Evolutionary conservation across 1,140 invertebrate genomes (phyloP).

Genomic region (Matsumurasca onukii): DNA sequence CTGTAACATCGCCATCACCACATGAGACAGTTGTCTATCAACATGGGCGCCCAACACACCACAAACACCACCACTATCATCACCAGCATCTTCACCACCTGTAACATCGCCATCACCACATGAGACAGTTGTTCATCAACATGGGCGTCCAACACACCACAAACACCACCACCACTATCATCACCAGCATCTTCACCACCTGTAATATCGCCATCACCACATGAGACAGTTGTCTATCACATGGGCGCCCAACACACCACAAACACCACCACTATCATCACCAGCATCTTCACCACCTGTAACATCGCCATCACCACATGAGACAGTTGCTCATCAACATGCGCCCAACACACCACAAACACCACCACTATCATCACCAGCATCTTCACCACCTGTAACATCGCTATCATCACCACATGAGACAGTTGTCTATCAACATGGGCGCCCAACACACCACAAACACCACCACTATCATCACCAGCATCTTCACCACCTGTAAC

Average conservation of each 20-base stretch:
- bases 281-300: conserved; percentile 71
- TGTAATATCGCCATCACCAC: conserved; percentile 60
- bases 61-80: conserved; percentile 71
- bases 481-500: conserved; percentile 67
- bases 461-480: conserved; percentile 69
- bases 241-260: conserved; percentile 67
- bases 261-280: conserved; percentile 71
- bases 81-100: conserved; percentile 73
- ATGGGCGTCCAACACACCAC: conserved; percentile 67
- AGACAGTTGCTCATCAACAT: conserved; percentile 64
- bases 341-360: conserved; percentile 68
- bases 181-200: conserved; percentile 72
- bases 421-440: conserved; percentile 62
- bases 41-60: conserved; percentile 65
- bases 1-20: conserved; percentile 60
- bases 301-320: conserved; percentile 58
- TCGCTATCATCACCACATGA: conserved; percentile 67
- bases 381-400: conserved; percentile 67
- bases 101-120: no score
- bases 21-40: conserved; percentile 64
- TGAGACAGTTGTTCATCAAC: conserved; percentile 64
- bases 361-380: conserved; percentile 69
- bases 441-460: conserved; percentile 70
- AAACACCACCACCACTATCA: conserved; percentile 71
- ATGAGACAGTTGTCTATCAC: conserved; percentile 65